Percentiles rank a stretch among this genome's conserved stretches.
Conservation (phyloP, 1,140 invertebrate genomes). For the Tetramorium simillimum region DNA sequence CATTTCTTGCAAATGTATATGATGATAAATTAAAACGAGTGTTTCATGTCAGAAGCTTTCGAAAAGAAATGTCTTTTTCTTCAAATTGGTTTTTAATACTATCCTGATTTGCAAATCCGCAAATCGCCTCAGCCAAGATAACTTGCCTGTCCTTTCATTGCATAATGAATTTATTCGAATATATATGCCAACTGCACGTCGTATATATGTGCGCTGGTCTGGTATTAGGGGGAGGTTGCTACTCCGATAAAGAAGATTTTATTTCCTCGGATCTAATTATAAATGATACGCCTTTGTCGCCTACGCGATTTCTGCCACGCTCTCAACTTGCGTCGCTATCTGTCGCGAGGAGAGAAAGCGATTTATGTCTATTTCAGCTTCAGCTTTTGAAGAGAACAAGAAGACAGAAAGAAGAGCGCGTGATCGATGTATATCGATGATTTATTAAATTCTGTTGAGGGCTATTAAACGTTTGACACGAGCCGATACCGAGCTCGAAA, state of each 20-base stretch:
- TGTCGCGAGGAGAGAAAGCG: neutral
- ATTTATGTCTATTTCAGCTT: neutral
- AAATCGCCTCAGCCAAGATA: neutral
- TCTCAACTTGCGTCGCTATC: neutral
- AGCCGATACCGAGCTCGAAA: no score
- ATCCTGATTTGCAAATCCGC: neutral
- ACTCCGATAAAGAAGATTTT: neutral
- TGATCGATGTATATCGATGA: constrained; percentile 15
- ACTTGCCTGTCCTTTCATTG: neutral
- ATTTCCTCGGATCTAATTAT: neutral
- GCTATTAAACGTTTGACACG: constrained; percentile 35
- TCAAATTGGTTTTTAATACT: neutral
- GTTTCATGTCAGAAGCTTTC: neutral
- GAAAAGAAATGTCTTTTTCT: neutral
- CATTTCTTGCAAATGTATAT: neutral
- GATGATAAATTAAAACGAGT: neutral
- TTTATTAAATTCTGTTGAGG: neutral
- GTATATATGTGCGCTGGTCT: neutral
- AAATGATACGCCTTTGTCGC: neutral
- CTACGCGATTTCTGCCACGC: neutral
- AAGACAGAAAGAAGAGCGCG: no score
- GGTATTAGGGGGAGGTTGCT: neutral
- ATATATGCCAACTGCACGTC: neutral
- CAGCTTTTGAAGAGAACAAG: neutral
- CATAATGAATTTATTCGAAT: neutral